phyloP scores from a whole-genome alignment of 2,113 vertebrate genomes.

The Montifringilla adamsi region DNA sequence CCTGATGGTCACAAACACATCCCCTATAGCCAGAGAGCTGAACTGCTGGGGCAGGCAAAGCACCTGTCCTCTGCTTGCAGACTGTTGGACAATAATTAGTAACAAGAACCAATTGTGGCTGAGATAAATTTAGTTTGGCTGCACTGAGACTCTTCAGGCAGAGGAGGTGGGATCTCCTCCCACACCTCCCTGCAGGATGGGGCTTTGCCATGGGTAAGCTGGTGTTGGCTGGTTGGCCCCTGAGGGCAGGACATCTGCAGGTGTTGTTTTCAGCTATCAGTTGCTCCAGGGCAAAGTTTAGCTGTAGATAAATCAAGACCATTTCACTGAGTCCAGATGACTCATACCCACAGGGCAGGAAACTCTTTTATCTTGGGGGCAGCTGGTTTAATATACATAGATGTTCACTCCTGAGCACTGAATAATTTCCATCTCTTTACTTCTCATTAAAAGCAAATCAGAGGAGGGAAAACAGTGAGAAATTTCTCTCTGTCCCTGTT shows the following conservation, averaged over 20 bases:
- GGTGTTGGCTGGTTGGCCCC: not conserved
- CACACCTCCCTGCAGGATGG: not conserved
- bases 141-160: not conserved
- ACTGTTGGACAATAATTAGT: not conserved
- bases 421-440: constrained; percentile 33
- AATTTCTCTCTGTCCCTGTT: not conserved
- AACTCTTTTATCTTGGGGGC: constrained; percentile 32
- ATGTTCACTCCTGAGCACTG: constrained; percentile 3
- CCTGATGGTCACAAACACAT: not conserved
- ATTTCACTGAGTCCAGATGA: constrained; percentile 28
- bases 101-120: not conserved
- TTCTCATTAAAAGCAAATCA: constrained; percentile 32
- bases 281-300: not conserved
- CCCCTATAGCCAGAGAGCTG: not conserved
- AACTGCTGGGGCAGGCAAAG: not conserved
- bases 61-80: not conserved
- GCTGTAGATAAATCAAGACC: constrained; percentile 23
- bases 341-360: constrained; percentile 30
- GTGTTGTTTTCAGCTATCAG: not conserved
- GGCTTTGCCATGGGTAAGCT: not conserved
- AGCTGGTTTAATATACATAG: not conserved
- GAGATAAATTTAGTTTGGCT: not conserved
- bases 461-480: not conserved
- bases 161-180: not conserved
- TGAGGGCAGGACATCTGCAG: not conserved